Evolutionary conservation across 2,113 vertebrate species (phyloP), one percentile per base, ranked within the genome.

Genomic region (Corydoras maculifer): DNA sequence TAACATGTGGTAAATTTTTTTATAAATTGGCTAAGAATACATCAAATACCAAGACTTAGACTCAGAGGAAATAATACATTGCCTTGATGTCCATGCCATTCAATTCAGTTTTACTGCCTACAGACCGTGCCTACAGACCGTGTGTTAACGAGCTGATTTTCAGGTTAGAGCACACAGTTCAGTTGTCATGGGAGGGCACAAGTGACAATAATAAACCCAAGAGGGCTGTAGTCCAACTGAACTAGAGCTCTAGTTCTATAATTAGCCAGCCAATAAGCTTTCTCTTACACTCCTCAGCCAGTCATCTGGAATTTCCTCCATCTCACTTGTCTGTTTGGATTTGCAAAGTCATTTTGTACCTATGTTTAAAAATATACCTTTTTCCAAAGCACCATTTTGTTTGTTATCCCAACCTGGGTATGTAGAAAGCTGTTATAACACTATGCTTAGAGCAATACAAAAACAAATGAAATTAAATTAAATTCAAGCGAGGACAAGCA

Each of bases 191-290:
- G 63, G 71, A 61, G 48, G 48, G 29, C n/a, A 13, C 30, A 18
- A 51, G 43, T 60, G 29, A 8, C 48, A 67, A 61, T 73, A 73
- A 73, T 61, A 73, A 73, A 67, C 29, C 55, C 64, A 48, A 67
- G 31, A 54, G 64, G 72, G 57, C 48, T 58, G 55, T 18, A 25
- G 55, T 59, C 15, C 58, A 58, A 15, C 43, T 59, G 14, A 65
- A 50, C 14, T 59, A 14, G 62, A 48, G 15, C 48, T 35, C 61
- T 54, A 60, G 13, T 53, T 60, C 30, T 18, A 30, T 57, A 73
- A 65, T 58, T 65, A 59, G 51, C 25, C 35, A 49, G 54, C 25
- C 61, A 62, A 43, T 43, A 54, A 48, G 61, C 9, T 49, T 12
- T 4, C 9, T 43, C 18, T 11, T 53, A 11, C 48, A 15, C 48